Conservation (phyloP, 2,888 invertebrate genomes). For the Neria commutata region DNA sequence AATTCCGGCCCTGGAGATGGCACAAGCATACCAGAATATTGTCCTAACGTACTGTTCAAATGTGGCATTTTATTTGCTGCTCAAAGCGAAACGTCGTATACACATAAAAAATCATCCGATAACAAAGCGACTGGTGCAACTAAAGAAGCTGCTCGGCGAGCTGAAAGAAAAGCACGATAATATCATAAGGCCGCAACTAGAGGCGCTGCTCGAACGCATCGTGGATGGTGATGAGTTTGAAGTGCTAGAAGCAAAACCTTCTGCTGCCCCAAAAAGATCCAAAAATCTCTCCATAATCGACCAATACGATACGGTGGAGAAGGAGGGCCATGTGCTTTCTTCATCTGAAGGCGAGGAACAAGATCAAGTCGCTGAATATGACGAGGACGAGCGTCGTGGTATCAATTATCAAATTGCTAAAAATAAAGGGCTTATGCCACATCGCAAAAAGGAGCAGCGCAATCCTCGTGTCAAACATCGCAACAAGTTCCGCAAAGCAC, state of each 20-base stretch:
- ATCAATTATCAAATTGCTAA: slow-evolving; percentile 95
- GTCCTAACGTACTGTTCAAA: slow-evolving; percentile 84
- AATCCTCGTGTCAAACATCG: slow-evolving; percentile 96
- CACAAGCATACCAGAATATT: slow-evolving; percentile 72
- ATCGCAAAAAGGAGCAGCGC: slow-evolving; percentile 87
- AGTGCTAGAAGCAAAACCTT: slow-evolving; percentile 46
- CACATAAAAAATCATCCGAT: slow-evolving; percentile 87
- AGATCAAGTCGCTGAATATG: slow-evolving; percentile 56
- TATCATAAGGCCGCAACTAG: slow-evolving; percentile 72
- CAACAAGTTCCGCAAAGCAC: slow-evolving; percentile 89
- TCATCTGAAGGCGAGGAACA: slow-evolving; percentile 61
- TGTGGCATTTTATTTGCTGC: slow-evolving; percentile 81
- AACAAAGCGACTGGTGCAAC: slow-evolving; percentile 81
- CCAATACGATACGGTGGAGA: slow-evolving; percentile 57
- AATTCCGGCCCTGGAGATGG: slow-evolving; percentile 73
- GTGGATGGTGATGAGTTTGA: slow-evolving; percentile 57
- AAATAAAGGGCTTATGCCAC: slow-evolving; percentile 92
- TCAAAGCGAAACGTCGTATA: slow-evolving; percentile 78
- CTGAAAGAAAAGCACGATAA: slow-evolving; percentile 74
- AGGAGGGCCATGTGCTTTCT: slow-evolving; percentile 60
- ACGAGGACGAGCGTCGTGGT: slow-evolving; percentile 69
- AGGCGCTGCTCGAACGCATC: slow-evolving; percentile 67
- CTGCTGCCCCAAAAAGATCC: slow-evolving; percentile 23
- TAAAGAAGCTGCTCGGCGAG: slow-evolving; percentile 76
- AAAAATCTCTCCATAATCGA: slow-evolving; percentile 41